phyloP scores from a whole-genome alignment of 2,888 invertebrate species.

The Archips xylosteana region DNA sequence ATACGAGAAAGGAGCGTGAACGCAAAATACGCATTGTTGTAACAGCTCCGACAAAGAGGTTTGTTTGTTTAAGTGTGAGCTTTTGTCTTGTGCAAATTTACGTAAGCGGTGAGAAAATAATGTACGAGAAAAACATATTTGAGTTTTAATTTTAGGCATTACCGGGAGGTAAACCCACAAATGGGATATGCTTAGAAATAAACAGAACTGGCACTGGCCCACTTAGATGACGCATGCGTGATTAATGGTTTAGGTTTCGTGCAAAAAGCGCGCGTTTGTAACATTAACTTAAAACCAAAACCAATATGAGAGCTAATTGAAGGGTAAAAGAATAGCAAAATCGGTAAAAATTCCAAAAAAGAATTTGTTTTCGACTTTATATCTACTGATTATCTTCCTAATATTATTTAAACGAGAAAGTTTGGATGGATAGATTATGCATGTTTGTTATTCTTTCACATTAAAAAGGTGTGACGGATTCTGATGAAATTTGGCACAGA shows the following conservation, averaged over 20 bases:
- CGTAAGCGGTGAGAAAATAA: conserved; percentile 13
- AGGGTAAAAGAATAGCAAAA: too few relatives aligned
- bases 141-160: conserved; percentile 9
- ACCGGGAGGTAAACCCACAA: conserved; percentile 18
- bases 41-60: conserved; percentile 24
- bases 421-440: too few relatives aligned
- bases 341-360: too few relatives aligned
- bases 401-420: too few relatives aligned
- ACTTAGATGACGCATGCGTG: neutral
- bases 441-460: too few relatives aligned
- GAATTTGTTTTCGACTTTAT: too few relatives aligned
- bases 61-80: conserved; percentile 30
- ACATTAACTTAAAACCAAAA: too few relatives aligned
- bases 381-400: too few relatives aligned
- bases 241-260: neutral
- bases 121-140: neutral
- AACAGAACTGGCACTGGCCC: neutral
- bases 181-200: neutral
- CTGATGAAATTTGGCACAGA: too few relatives aligned
- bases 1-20: neutral
- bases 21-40: conserved; percentile 17
- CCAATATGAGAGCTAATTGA: too few relatives aligned
- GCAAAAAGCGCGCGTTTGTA: neutral
- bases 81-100: conserved; percentile 19
- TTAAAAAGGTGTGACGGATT: too few relatives aligned